Evolutionary conservation across 2,113 vertebrate species (phyloP), one percentile per base, ranked within the genome.

Genomic region (Catagonus wagneri): DNA sequence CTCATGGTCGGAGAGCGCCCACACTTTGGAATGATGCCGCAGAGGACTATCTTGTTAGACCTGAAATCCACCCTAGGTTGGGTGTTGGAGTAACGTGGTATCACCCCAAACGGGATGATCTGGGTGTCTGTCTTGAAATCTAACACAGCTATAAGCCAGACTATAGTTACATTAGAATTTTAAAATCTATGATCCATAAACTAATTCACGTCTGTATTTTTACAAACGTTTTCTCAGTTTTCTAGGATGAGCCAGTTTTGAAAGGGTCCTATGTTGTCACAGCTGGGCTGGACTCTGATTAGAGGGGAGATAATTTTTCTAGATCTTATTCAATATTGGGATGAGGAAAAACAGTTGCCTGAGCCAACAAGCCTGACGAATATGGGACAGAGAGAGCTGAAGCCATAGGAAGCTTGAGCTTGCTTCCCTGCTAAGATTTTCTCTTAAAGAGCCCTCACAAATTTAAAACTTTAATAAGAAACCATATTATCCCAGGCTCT

Each of bases 241-340:
- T 66, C 54, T 39, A 68, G 66, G 65, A 80, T 90, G 32, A 93
- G 71, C 60, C 39, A 29, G 6, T 83, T 86, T 94, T 93, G 65
- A 93, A 95, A 96, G 56, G 34, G 34, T 84, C n/a, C 69, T 72
- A 0, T 81, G 54, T 97, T 95, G 66, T 95, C 87, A 96, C 87
- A 95, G 93, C 88, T 96, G 96, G 50, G 50, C 91, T 94, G 54
- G 93, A 61, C 94, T 90, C 23, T 0, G 1, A 19, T 44, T 75
- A 94, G 23, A 92, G 69, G 63, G 93, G 83, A 88, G 20, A 71
- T 29, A 71, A 92, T 81, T 78, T 93, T 89, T 95, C 71, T 80
- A 83, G 81, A 68, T 81, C 68, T 86, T 44, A 52, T 79, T 96
- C 63, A 83, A 4, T 63, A 29, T 13, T 58, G 32, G 92, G 39